Conservation (phyloP, 2,113 vertebrate species). For the Daboia siamensis region DNA sequence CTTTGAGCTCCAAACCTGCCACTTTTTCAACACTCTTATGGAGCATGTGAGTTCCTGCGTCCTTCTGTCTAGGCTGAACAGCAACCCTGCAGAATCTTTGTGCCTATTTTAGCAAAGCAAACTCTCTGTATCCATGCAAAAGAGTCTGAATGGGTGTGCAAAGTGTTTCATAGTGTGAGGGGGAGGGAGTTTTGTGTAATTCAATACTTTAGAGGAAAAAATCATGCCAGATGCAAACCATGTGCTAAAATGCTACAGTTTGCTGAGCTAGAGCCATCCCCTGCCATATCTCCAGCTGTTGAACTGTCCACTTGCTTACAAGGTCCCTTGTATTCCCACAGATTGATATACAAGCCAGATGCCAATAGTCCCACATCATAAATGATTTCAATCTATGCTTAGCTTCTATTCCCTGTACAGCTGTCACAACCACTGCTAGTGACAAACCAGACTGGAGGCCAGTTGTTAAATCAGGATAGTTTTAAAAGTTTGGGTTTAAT, state of each 20-base stretch:
- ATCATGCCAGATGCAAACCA: background rate
- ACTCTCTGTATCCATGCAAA: background rate
- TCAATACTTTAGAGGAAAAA: conserved; percentile 29
- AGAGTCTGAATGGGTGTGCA: background rate
- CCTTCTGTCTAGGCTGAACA: background rate
- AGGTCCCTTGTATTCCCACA: conserved; percentile 48
- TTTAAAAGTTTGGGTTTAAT: conserved; percentile 3
- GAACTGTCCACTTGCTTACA: conserved; percentile 36
- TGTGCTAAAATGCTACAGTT: conserved; percentile 39
- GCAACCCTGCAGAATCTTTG: conserved; percentile 9
- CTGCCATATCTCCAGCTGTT: conserved; percentile 56
- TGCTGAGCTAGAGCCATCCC: conserved; percentile 32
- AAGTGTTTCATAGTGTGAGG: background rate
- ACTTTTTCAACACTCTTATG: background rate
- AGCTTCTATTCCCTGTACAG: conserved; percentile 49
- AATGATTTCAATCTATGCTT: conserved; percentile 41
- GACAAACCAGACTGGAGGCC: background rate
- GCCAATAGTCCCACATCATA: conserved; percentile 49
- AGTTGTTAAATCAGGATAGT: conserved; percentile 39
- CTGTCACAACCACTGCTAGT: conserved; percentile 42
- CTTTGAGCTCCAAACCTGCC: conserved; percentile 5
- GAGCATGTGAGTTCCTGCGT: background rate
- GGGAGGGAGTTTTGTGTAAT: conserved; percentile 2
- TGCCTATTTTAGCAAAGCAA: background rate
- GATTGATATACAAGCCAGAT: conserved; percentile 58